phyloP scores from a whole-genome alignment of 1,140 invertebrate species.

The Oscheius sp. region DNA sequence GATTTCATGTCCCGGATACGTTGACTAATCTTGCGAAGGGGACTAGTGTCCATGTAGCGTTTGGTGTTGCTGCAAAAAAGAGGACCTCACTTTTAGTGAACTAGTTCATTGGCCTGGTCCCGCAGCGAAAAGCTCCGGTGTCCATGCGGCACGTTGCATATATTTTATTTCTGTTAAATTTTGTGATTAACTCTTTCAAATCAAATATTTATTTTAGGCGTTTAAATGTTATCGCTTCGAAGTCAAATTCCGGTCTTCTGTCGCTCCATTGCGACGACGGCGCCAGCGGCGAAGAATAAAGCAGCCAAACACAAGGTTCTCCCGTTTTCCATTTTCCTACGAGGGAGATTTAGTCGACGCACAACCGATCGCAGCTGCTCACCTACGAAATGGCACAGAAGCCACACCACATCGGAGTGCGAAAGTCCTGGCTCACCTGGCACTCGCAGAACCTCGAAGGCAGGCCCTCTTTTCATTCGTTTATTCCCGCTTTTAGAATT shows the following conservation, averaged over 20 bases:
- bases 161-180: background rate
- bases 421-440: slow-evolving; percentile 59
- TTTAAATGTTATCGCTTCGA: too few species aligned
- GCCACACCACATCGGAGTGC: slow-evolving; percentile 55
- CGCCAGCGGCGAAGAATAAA: slow-evolving; percentile 25
- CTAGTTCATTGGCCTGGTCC: background rate
- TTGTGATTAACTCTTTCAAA: background rate
- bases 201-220: too few species aligned
- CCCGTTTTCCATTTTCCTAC: background rate
- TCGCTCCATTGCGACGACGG: slow-evolving; percentile 20
- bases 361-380: slow-evolving; percentile 44
- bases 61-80: background rate
- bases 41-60: background rate
- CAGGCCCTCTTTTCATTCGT: background rate
- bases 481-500: slow-evolving; percentile 37
- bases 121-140: background rate
- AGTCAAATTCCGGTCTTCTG: background rate
- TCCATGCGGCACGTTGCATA: background rate
- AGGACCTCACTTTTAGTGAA: background rate
- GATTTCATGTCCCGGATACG: background rate
- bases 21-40: background rate
- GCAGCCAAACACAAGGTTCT: slow-evolving; percentile 27
- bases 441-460: slow-evolving; percentile 57
- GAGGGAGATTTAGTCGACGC: slow-evolving; percentile 40
- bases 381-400: slow-evolving; percentile 58